phyloP scores from a whole-genome alignment of 1,140 invertebrate genomes.

The Reticulitermes speratus region DNA sequence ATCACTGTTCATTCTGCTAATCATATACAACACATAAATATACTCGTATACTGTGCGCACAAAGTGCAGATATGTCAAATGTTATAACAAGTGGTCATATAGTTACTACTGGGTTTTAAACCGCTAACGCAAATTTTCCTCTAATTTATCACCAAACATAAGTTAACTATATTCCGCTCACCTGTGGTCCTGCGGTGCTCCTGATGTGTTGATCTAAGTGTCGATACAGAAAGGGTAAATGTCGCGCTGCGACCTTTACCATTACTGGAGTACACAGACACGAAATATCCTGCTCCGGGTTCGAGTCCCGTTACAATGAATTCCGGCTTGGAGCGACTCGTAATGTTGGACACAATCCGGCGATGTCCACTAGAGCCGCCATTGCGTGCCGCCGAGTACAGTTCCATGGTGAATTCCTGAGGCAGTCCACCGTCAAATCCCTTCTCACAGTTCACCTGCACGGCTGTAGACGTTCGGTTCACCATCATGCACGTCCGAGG shows the following conservation, averaged over 20 bases:
- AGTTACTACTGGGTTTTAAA: too few relatives aligned
- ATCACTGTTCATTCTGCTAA: too few relatives aligned
- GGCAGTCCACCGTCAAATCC: conserved; percentile 53
- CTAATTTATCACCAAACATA: too few relatives aligned
- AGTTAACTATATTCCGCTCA: background rate
- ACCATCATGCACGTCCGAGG: conserved; percentile 50
- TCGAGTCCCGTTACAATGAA: conserved; percentile 47
- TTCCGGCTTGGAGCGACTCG: conserved; percentile 40
- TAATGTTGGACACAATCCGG: conserved; percentile 37
- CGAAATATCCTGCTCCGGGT: conserved; percentile 49
- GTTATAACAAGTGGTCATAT: too few relatives aligned
- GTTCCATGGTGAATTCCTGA: conserved; percentile 53
- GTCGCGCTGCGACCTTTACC: conserved; percentile 53
- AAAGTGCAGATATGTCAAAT: too few relatives aligned
- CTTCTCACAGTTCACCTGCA: conserved; percentile 50
- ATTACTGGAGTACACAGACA: conserved; percentile 57
- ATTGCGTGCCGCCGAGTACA: conserved; percentile 38
- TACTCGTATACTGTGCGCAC: too few relatives aligned
- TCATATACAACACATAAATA: too few relatives aligned
- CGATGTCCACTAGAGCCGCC: conserved; percentile 36
- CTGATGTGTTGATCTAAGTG: conserved; percentile 21
- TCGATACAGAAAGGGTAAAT: conserved; percentile 15
- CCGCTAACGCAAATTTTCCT: too few relatives aligned
- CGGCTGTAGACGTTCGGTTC: conserved; percentile 54
- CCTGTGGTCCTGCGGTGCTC: conserved; percentile 31